These are phyloP conservation scores for Neoseiulus cucumeris DNA, from an alignment of 1,140 invertebrate species.

Conservation along the genomic window DNA sequence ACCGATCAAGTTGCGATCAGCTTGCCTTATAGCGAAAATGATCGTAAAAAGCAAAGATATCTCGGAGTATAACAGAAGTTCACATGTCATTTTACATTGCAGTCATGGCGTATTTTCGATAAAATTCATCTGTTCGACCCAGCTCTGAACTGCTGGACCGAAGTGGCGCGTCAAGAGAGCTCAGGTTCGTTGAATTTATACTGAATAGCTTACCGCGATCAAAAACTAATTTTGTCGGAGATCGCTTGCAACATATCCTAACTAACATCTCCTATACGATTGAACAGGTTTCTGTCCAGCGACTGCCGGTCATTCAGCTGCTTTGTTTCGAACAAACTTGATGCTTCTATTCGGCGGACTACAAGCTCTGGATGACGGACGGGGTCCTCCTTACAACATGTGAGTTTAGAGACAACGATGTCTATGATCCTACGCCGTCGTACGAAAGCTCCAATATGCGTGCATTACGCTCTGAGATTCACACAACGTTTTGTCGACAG, in stretches of 20 bases:
- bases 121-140: conserved; percentile 79
- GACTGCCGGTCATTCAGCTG: conserved; percentile 17
- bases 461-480: background rate
- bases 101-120: conserved; percentile 47
- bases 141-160: conserved; percentile 57
- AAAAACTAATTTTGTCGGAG: too few relatives aligned
- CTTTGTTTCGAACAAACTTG: background rate
- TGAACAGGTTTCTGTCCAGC: conserved; percentile 2
- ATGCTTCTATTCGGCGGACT: conserved; percentile 5
- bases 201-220: too few relatives aligned
- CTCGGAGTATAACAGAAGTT: background rate
- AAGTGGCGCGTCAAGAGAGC: conserved; percentile 36
- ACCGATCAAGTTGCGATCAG: too few relatives aligned
- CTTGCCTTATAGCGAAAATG: background rate
- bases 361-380: conserved; percentile 4
- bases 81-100: background rate
- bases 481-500: conserved; percentile 25
- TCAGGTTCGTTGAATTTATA: background rate
- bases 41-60: background rate
- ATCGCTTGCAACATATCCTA: too few relatives aligned
- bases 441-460: background rate
- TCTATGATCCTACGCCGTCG: background rate
- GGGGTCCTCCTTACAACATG: conserved; percentile 4
- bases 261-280: too few relatives aligned
- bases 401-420: background rate